These are phyloP conservation scores for Callipepla squamata DNA, from an alignment of 2,113 vertebrate species.

Conservation along the genomic window DNA sequence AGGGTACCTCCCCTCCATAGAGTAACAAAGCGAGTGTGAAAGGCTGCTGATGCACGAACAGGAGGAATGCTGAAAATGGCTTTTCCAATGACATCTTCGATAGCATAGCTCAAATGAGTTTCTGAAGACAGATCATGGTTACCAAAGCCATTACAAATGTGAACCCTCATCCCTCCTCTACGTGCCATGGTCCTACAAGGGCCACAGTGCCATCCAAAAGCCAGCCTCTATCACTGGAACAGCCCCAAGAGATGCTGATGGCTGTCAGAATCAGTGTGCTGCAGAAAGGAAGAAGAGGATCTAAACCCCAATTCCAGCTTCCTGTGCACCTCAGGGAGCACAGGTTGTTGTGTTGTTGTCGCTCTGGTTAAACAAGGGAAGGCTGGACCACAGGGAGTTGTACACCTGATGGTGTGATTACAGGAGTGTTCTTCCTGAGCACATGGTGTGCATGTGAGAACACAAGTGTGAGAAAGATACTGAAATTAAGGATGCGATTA, in stretches of 20 bases:
- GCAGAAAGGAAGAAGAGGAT: not conserved
- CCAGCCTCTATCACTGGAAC: not conserved
- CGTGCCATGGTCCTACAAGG: rapidly evolving
- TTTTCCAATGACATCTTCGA: rapidly evolving
- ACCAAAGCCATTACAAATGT: rapidly evolving
- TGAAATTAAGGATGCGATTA: not conserved
- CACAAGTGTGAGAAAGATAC: conserved; percentile 24
- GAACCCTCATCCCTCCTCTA: not conserved
- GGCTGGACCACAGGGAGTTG: not conserved
- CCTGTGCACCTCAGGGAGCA: not conserved
- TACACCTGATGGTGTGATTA: not conserved
- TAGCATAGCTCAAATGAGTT: not conserved
- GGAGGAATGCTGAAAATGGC: rapidly evolving
- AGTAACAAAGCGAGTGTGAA: not conserved
- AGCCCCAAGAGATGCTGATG: not conserved
- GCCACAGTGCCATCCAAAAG: no score
- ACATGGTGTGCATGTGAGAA: not conserved
- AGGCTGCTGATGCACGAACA: not conserved
- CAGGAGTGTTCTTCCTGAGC: not conserved
- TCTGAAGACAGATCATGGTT: not conserved
- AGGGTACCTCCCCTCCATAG: not conserved
- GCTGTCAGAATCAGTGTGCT: not conserved
- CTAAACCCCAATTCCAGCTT: not conserved
- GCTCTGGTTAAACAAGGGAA: not conserved
- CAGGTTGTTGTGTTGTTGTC: rapidly evolving